These are phyloP conservation scores for Coelopa frigida DNA, from an alignment of 1,140 invertebrate species.

Conservation along the genomic window DNA sequence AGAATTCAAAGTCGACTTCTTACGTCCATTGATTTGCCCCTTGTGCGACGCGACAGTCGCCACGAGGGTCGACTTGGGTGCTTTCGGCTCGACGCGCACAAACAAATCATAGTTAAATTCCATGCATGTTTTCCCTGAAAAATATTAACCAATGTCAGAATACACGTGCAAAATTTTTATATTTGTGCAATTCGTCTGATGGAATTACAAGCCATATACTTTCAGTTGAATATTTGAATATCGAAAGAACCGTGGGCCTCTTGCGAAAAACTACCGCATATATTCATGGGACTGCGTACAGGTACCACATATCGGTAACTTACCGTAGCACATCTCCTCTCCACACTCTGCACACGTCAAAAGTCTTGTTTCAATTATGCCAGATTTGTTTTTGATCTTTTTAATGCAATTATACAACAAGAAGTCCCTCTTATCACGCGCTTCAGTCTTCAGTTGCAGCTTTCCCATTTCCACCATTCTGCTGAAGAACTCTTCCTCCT, in stretches of 20 bases:
- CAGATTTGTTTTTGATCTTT: slow-evolving; percentile 69
- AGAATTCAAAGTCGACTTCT: too few species aligned
- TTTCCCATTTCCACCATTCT: slow-evolving; percentile 75
- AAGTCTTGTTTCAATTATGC: slow-evolving; percentile 67
- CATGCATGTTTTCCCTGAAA: slow-evolving; percentile 44
- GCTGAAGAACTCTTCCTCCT: slow-evolving; percentile 83
- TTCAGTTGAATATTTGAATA: neutral
- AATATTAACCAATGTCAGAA: neutral
- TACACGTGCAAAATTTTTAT: neutral
- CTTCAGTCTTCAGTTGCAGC: slow-evolving; percentile 60
- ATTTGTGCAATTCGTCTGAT: too few species aligned
- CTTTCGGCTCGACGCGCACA: slow-evolving; percentile 40
- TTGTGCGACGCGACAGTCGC: slow-evolving; percentile 29
- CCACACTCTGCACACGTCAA: slow-evolving; percentile 70
- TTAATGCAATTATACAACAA: slow-evolving; percentile 56
- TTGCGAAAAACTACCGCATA: slow-evolving; percentile 20
- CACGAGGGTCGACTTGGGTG: slow-evolving; percentile 29
- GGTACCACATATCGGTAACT: too few species aligned
- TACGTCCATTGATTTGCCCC: slow-evolving; percentile 34
- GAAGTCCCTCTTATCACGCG: slow-evolving; percentile 56
- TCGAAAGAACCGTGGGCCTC: too few species aligned
- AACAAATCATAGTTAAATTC: slow-evolving; percentile 49
- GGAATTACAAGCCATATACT: too few species aligned
- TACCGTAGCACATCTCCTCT: slow-evolving; percentile 76
- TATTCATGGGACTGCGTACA: slow-evolving; percentile 45